These are phyloP conservation scores for Reticulitermes lucifugus DNA, from an alignment of 2,888 invertebrate genomes.

Conservation along the genomic window DNA sequence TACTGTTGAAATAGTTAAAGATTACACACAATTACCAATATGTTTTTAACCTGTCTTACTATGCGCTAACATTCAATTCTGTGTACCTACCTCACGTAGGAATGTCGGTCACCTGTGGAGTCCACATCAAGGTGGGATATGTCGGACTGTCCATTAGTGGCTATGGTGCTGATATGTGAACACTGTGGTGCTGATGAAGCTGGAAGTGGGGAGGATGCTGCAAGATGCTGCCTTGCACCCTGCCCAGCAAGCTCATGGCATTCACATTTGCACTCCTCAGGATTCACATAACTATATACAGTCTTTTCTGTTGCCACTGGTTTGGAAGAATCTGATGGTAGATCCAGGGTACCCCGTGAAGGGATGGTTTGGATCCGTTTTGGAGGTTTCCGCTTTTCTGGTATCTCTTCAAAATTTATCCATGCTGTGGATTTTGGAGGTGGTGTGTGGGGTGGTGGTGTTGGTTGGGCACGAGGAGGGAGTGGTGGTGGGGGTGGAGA, in stretches of 20 bases:
- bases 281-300: constrained; percentile 84
- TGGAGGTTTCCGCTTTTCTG: constrained; percentile 83
- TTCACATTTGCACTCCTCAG: constrained; percentile 89
- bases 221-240: background rate
- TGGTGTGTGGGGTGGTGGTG: constrained; percentile 59
- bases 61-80: background rate
- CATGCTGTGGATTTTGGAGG: constrained; percentile 69
- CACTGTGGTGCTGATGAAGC: constrained; percentile 52
- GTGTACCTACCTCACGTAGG: constrained; percentile 58
- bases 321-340: constrained; percentile 61
- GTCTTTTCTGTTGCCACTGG: constrained; percentile 62
- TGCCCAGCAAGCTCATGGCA: constrained; percentile 74
- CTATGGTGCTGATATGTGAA: constrained; percentile 62
- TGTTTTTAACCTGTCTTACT: no score
- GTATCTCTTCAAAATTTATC: constrained; percentile 90
- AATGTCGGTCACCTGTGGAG: constrained; percentile 46
- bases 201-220: constrained; percentile 4
- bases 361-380: constrained; percentile 87
- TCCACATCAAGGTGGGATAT: constrained; percentile 64
- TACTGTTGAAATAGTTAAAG: no score
- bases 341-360: constrained; percentile 57
- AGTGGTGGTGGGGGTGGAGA: constrained; percentile 55
- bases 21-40: no score
- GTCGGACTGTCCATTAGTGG: constrained; percentile 56
- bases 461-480: constrained; percentile 57